Conservation (phyloP, 1,140 invertebrate genomes). For the Magallana ariakensis region DNA sequence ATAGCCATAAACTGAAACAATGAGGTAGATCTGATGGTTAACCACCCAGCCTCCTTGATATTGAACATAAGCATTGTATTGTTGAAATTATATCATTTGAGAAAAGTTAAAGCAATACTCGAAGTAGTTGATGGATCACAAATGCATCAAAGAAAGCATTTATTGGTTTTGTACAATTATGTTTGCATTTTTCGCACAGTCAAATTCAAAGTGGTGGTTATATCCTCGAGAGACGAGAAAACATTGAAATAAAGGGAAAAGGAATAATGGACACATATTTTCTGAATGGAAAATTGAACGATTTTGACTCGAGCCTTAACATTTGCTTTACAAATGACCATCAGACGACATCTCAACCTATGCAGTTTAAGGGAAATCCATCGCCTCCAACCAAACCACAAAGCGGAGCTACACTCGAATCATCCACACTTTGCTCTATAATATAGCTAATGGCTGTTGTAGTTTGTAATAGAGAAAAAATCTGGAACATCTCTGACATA, state of each 20-base stretch:
- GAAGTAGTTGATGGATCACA: background rate
- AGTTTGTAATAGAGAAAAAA: too few species aligned
- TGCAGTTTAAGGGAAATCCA: too few species aligned
- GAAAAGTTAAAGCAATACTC: background rate
- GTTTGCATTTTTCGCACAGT: constrained; percentile 1
- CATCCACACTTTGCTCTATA: too few species aligned
- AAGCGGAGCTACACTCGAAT: too few species aligned
- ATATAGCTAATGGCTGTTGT: too few species aligned
- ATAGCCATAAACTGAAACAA: too few species aligned
- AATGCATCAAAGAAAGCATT: background rate
- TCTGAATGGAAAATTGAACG: constrained; percentile 51
- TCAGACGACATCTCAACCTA: too few species aligned
- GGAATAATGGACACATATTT: constrained; percentile 79
- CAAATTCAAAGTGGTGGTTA: constrained; percentile 44
- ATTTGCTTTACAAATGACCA: too few species aligned
- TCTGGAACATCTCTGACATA: too few species aligned
- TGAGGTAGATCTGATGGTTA: background rate
- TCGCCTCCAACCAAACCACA: too few species aligned
- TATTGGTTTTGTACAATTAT: background rate
- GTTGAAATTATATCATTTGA: background rate
- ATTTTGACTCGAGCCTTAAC: background rate
- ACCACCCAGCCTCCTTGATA: background rate
- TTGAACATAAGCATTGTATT: background rate
- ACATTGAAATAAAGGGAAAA: constrained; percentile 75
- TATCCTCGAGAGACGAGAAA: constrained; percentile 58